A percentile compares a stretch with the other conserved stretches of the same genome.
phyloP scores from a whole-genome alignment of 2,797 vertebrate species.

The Zalophus californianus region DNA sequence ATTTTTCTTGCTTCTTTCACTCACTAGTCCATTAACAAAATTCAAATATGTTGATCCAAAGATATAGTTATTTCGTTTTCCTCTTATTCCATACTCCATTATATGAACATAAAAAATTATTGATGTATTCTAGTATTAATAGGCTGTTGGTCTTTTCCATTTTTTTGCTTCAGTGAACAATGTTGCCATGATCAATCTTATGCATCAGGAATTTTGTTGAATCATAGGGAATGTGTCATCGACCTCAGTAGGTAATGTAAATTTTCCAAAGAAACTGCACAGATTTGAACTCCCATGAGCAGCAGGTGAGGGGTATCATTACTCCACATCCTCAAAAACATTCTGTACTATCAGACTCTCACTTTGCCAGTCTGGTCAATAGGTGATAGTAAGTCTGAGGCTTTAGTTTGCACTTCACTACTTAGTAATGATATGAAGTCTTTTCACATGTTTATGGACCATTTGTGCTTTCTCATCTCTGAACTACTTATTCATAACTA shows the following conservation, averaged over 20 bases:
- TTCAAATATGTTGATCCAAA: not conserved
- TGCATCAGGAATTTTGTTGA: not conserved
- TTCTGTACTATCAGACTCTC: not conserved
- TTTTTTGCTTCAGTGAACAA: not conserved
- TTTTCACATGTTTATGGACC: not conserved
- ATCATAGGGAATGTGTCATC: not conserved
- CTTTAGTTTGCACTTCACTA: not conserved
- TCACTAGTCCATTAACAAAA: not conserved
- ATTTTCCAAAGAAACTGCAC: not conserved
- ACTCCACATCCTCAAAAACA: not conserved
- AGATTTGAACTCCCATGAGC: not conserved
- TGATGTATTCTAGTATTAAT: not conserved
- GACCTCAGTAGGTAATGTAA: not conserved
- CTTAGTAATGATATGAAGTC: not conserved
- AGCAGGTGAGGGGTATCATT: not conserved
- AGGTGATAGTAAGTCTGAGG: not conserved
- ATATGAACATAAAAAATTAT: not conserved
- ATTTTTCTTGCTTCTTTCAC: not conserved
- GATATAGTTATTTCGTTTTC: not conserved
- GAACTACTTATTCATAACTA: not conserved
- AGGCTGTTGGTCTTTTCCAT: not conserved
- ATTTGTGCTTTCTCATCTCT: conserved; percentile 3
- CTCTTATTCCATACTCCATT: not conserved
- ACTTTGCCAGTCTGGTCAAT: not conserved
- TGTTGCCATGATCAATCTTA: not conserved